These are phyloP conservation scores for Venustoraphidia nigricollis DNA, from an alignment of 2,888 invertebrate species.

Conservation along the genomic window DNA sequence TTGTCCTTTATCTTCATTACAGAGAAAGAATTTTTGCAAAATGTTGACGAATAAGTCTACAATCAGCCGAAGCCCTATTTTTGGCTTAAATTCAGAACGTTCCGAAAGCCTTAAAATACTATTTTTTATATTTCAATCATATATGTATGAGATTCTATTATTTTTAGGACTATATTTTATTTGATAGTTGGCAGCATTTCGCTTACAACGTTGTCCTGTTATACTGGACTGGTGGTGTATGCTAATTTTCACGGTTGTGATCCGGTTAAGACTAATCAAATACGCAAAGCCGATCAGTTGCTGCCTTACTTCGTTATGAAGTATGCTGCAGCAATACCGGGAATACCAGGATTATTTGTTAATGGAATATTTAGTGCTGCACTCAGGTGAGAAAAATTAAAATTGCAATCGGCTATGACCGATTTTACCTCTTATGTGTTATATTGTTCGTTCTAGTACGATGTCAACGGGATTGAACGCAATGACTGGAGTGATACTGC, in stretches of 20 bases:
- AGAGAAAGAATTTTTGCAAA: too few relatives aligned
- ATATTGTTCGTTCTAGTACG: conserved; percentile 15
- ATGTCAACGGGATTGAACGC: conserved; percentile 22
- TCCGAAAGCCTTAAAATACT: too few relatives aligned
- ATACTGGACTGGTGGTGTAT: conserved; percentile 25
- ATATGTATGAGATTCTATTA: background rate
- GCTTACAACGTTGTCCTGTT: conserved; percentile 6
- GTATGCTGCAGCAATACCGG: conserved; percentile 26
- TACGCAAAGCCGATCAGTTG: conserved; percentile 24
- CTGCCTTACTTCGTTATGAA: conserved; percentile 36
- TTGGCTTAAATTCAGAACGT: too few relatives aligned
- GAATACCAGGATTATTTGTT: conserved; percentile 37
- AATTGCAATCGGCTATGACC: too few relatives aligned
- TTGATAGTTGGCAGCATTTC: conserved; percentile 1
- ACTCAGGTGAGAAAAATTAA: conserved; percentile 18
- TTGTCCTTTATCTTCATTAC: too few relatives aligned
- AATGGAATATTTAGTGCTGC: conserved; percentile 39
- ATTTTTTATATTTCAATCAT: too few relatives aligned
- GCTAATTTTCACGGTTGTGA: conserved; percentile 28
- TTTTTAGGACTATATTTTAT: background rate
- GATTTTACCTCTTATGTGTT: too few relatives aligned
- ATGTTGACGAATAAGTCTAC: too few relatives aligned
- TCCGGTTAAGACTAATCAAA: conserved; percentile 18
- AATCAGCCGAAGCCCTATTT: too few relatives aligned
- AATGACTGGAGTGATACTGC: conserved; percentile 20